Evolutionary conservation across 2,888 invertebrate genomes (phyloP), one percentile per base, ranked within the genome.

Genomic region (Corbicula japonica): DNA sequence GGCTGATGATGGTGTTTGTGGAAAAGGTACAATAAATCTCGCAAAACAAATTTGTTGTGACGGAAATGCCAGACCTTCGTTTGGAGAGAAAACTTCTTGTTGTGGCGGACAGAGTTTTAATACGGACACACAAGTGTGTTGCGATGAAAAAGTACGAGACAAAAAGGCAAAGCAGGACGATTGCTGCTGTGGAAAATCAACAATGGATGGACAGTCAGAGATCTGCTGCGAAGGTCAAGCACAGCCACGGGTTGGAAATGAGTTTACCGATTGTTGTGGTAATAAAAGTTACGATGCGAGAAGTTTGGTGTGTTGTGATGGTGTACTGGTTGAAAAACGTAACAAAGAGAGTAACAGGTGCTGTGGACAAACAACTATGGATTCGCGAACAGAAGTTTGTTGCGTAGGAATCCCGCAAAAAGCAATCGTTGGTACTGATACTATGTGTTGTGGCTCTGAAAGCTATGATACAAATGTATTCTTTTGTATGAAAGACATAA

Each of bases 101-200:
- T 80, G 80, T 60, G 76, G 76, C n/a, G 35, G n/a, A 10, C 28
- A 46, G 21, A 80, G 80, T 34, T 80, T 76, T 52, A 34, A 76
- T 52, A 65, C 72, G 4, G 63, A 63, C 23, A 69, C 52, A 0
- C 44, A 63, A 34, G 60, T 80, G 4, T 80, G 80, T 35, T 80
- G 80, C 32, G 72, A 70, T 44, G 70, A 60, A 28, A 60, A 76
- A 30, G 73, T 80, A 30, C 54, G 69, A 52, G 69, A 76, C 8
- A 80, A 80, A 65, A 76, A 76, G 46, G 28, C 38, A 21, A 72
- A 46, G 15, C 72, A 80, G 35, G 80, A 80, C 32, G 73, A 80
- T 44, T 80, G 80, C 18, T 80, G 80, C 44, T 80, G 80, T 52
- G 80, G 80, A 3, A 76, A 68, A 28, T 73, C 80, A 21, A 76